phyloP scores from a whole-genome alignment of 2,113 vertebrate genomes.

The Microtus pennsylvanicus region DNA sequence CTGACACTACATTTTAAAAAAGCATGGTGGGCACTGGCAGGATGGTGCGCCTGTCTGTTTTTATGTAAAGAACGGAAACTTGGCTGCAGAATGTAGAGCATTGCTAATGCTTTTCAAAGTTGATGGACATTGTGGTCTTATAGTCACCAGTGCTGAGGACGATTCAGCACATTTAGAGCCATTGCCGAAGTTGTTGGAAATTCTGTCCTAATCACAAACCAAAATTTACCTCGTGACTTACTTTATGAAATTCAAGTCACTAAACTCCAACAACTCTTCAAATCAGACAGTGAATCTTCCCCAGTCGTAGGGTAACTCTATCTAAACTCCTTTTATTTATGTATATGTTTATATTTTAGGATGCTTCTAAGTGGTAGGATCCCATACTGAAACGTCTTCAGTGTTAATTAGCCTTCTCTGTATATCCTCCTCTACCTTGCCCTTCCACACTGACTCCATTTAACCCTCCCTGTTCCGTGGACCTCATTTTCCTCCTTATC shows the following conservation, averaged over 20 bases:
- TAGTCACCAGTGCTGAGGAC: background rate
- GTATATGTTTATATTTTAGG: background rate
- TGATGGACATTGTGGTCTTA: background rate
- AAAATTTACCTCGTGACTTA: background rate
- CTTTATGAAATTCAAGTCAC: background rate
- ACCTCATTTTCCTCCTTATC: background rate
- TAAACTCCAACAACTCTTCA: background rate
- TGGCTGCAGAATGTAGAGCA: background rate
- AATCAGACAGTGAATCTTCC: background rate
- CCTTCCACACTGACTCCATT: background rate
- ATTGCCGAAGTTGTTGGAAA: background rate
- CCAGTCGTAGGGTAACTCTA: background rate
- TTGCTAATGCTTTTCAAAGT: background rate
- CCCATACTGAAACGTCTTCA: background rate
- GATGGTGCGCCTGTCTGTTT: background rate
- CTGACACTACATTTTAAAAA: no score
- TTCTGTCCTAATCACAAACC: background rate
- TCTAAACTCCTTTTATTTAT: background rate
- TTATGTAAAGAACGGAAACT: background rate
- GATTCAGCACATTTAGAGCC: no score
- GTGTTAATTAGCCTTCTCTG: background rate
- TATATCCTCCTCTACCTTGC: background rate
- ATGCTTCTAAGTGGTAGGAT: background rate
- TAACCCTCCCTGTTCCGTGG: background rate
- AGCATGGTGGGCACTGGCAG: background rate